These are phyloP conservation scores for Lindbergichthys nudifrons DNA, from an alignment of 2,797 vertebrate genomes.

Conservation along the genomic window DNA sequence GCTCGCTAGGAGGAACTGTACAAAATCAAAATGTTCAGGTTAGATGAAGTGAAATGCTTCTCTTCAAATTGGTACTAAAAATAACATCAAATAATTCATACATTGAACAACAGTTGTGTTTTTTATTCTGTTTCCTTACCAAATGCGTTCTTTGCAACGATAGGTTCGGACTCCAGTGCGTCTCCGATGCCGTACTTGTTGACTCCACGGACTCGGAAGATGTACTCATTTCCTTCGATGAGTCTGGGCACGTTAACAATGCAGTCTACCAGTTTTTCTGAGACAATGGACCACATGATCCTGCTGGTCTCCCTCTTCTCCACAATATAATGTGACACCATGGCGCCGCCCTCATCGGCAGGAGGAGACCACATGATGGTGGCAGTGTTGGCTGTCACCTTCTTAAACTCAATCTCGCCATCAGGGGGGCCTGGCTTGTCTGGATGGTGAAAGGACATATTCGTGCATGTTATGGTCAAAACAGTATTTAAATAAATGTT, in stretches of 20 bases:
- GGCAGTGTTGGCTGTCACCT: constrained; percentile 94
- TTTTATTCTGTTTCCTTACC: constrained; percentile 81
- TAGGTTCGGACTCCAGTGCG: constrained; percentile 91
- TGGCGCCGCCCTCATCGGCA: constrained; percentile 93
- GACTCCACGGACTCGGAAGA: constrained; percentile 95
- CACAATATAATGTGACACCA: constrained; percentile 96
- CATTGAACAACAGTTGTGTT: neutral
- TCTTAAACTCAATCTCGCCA: constrained; percentile 95
- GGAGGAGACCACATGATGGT: constrained; percentile 95
- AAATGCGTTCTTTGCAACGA: constrained; percentile 95
- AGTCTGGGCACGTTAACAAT: constrained; percentile 93
- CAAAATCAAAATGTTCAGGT: constrained; percentile 34
- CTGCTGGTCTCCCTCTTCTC: constrained; percentile 98
- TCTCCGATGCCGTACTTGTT: constrained; percentile 98
- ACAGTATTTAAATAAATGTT: neutral
- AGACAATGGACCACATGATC: constrained; percentile 97
- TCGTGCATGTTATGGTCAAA: neutral
- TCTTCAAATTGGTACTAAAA: too few relatives aligned
- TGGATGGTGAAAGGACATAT: constrained; percentile 61
- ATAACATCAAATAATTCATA: neutral
- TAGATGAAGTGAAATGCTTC: constrained; percentile 2
- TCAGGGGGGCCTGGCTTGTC: constrained; percentile 96
- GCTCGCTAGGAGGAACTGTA: constrained; percentile 93
- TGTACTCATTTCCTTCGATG: constrained; percentile 97
- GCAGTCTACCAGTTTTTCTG: constrained; percentile 93